A percentile compares a stretch with the other conserved stretches of the same genome.
phyloP scores from a whole-genome alignment of 2,113 vertebrate species.

The Cephalopterus ornatus region DNA sequence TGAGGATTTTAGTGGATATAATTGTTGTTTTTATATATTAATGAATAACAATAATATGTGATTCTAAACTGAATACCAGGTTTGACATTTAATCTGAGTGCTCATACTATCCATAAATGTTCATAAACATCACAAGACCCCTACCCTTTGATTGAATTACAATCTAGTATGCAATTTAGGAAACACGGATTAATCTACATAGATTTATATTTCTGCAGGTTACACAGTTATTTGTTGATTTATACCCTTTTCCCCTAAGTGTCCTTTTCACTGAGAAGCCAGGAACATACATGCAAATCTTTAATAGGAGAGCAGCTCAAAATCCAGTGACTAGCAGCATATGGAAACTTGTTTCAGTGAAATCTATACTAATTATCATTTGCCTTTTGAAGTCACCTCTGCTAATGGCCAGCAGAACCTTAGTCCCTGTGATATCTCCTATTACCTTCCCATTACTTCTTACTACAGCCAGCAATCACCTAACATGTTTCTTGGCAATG shows the following conservation, averaged over 20 bases:
- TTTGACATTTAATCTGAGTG: slow-evolving; percentile 71
- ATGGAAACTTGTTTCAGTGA: slow-evolving; percentile 30
- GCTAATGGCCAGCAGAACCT: slow-evolving; percentile 53
- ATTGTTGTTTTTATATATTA: slow-evolving; percentile 71
- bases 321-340: neutral
- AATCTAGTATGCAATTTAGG: slow-evolving; percentile 66
- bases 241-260: slow-evolving; percentile 33
- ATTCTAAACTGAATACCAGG: slow-evolving; percentile 65
- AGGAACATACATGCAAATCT: slow-evolving; percentile 37
- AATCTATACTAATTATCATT: slow-evolving; percentile 45
- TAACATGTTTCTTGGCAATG: slow-evolving; percentile 37
- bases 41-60: slow-evolving; percentile 67
- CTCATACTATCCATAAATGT: slow-evolving; percentile 69
- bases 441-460: slow-evolving; percentile 35
- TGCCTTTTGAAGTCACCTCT: slow-evolving; percentile 54
- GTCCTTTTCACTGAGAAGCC: slow-evolving; percentile 29
- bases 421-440: slow-evolving; percentile 44
- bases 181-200: slow-evolving; percentile 65
- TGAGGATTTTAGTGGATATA: slow-evolving; percentile 66
- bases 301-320: slow-evolving; percentile 25
- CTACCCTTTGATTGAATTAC: slow-evolving; percentile 68
- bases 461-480: slow-evolving; percentile 24
- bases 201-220: slow-evolving; percentile 72
- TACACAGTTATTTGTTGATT: slow-evolving; percentile 68
- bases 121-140: slow-evolving; percentile 65